Evolutionary conservation across 2,888 invertebrate genomes (phyloP).

Genomic region (Brachylomia viminalis): DNA sequence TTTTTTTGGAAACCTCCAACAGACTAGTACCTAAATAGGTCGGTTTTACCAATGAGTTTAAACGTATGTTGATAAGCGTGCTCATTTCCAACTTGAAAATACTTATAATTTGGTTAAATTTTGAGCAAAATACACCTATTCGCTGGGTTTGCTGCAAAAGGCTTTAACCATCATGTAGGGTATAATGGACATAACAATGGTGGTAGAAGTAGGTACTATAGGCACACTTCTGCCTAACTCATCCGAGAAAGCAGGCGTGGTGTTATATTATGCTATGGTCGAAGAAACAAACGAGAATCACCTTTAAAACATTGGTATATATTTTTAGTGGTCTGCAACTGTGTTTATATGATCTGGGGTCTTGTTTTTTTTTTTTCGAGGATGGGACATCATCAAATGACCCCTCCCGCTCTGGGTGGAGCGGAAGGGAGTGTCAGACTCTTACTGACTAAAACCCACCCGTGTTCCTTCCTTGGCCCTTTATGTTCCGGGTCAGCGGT

Average conservation of each 20-base stretch:
- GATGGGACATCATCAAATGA: no score
- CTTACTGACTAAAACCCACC: no score
- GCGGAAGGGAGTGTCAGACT: no score
- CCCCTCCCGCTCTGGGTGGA: no score
- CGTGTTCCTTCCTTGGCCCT: no score
- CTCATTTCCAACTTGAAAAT: not conserved
- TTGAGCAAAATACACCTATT: not conserved
- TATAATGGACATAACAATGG: no score
- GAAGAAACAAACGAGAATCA: no score
- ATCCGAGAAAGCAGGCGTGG: not conserved
- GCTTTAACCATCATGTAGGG: not conserved
- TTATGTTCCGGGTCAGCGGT: no score
- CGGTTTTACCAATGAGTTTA: not conserved
- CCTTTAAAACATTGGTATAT: no score
- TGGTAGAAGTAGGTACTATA: not conserved
- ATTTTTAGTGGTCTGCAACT: no score
- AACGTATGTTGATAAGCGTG: not conserved
- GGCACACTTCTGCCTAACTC: not conserved
- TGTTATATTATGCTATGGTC: not conserved
- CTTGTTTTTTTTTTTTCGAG: no score
- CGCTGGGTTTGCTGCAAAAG: not conserved
- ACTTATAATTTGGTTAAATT: not conserved
- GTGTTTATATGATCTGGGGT: no score
- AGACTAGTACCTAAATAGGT: not conserved
- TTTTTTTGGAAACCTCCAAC: not conserved